Base-by-base conservation (phyloP, 64 coral and sea anemone species). In the Anthopleura sola region DNA sequence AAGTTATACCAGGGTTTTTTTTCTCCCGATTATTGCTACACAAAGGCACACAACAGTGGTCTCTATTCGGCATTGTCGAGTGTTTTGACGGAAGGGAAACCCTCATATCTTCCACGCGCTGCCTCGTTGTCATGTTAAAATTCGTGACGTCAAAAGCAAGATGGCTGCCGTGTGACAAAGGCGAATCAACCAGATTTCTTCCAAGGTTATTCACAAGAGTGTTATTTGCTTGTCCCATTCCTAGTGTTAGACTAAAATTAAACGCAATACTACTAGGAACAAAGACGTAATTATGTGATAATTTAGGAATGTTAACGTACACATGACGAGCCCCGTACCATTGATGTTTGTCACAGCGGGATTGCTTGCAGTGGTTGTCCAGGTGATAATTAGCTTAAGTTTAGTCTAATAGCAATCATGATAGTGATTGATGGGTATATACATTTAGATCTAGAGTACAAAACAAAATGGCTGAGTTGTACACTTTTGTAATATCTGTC, bases 1-100 rank as follows among this genome's bases (percentile, higher is more conserved):
- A 86, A 68, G 7, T 86, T 7, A 86, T 18, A 16, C 48, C 84
- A 36, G 1, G 6, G 26, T 16, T 60, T 15, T 75, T 86, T 3
- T 86, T 40, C 1, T 62, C 28, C 6, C 84, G 60, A 86, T 86
- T 86, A 48, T 68, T 86, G 28, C 64, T 9, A 17, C 18, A 48
- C 3, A 24, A 34, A 33, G 84, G 36, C 1, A 40, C 60, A 60
- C 84, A 78, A 78, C 75, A 78, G 21, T 26, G 21, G 60, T 66
- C 23, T 66, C 10, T 66, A 23, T 66, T 23, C 24, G 55, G 2
- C 55, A 58, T 58, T 7, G 55, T 58, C 20, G 15, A 58, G 55
- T 58, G 55, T 58, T 58, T 58, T 58, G 55, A 58, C 20, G 4
- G 17, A 58, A 58, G 55, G 55, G 15, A 58, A 58, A 58, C 55